These are phyloP conservation scores for Taenioides sp. DNA, from an alignment of 2,797 vertebrate genomes.

Conservation along the genomic window DNA sequence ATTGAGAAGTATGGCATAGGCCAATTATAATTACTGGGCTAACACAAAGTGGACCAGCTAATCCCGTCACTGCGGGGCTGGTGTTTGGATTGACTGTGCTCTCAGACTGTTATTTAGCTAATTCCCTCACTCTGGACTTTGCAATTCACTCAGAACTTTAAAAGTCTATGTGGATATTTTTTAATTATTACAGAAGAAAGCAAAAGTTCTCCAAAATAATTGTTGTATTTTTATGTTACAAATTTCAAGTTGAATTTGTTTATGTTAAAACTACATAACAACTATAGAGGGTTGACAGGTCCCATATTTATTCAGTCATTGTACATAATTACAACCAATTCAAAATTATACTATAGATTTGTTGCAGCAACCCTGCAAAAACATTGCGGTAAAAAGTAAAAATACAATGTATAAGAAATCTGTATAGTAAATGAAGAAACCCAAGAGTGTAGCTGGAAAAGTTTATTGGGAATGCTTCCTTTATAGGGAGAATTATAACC, in stretches of 20 bases:
- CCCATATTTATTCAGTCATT: neutral
- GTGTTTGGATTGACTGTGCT: constrained; percentile 43
- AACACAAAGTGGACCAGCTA: constrained; percentile 58
- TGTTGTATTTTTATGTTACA: neutral
- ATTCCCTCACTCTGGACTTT: constrained; percentile 24
- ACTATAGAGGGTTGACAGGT: neutral
- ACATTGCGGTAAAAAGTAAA: no score
- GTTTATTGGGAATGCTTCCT: no score
- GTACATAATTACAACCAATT: no score
- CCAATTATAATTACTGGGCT: constrained; percentile 76
- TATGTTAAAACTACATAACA: neutral
- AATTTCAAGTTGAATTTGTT: no score
- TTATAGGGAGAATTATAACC: no score
- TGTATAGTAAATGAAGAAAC: no score
- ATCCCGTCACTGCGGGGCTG: constrained; percentile 42
- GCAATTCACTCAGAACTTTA: constrained; percentile 3
- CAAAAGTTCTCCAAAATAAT: neutral
- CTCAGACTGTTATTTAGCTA: constrained; percentile 33
- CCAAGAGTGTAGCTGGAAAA: no score
- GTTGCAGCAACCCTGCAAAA: no score
- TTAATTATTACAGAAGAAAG: neutral
- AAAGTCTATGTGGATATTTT: neutral
- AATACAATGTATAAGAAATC: no score
- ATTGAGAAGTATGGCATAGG: constrained; percentile 65
- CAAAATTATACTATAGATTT: no score